Percentiles rank a stretch among this genome's conserved stretches.
Evolutionary conservation across 2,797 vertebrate genomes (phyloP).

Genomic region (Poeciliopsis paucimaculata): DNA sequence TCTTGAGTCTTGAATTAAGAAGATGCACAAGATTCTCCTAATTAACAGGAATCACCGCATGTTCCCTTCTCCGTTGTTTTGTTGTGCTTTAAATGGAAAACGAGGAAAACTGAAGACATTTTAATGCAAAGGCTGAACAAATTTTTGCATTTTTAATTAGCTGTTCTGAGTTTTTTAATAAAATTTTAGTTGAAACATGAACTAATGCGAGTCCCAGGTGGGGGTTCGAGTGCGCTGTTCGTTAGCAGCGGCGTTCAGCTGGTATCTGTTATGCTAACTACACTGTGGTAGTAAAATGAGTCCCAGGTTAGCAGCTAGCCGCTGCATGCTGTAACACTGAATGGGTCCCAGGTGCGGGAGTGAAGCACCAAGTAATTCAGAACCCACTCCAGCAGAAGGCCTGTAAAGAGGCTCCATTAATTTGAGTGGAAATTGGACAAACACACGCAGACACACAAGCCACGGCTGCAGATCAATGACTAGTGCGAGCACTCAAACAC

Average conservation of each 20-base stretch:
- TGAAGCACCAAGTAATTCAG: slow-evolving; percentile 82
- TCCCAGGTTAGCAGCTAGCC: slow-evolving; percentile 71
- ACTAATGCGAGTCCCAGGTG: slow-evolving; percentile 21
- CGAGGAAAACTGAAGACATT: not conserved
- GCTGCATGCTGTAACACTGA: slow-evolving; percentile 55
- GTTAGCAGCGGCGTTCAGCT: slow-evolving; percentile 29
- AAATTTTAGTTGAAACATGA: not conserved
- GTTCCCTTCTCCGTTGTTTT: not conserved
- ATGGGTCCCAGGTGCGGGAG: slow-evolving; percentile 78
- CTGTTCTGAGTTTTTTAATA: not conserved
- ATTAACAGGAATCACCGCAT: not conserved
- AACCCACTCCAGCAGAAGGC: slow-evolving; percentile 79
- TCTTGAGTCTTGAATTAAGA: not conserved
- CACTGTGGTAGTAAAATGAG: slow-evolving; percentile 63
- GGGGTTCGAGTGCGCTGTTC: slow-evolving; percentile 24
- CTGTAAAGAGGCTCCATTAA: slow-evolving; percentile 81
- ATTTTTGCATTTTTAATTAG: not conserved
- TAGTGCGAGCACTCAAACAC: slow-evolving; percentile 52
- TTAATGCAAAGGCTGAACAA: not conserved
- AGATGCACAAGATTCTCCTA: not conserved
- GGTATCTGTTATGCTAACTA: slow-evolving; percentile 66
- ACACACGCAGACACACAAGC: slow-evolving; percentile 55
- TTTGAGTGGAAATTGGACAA: slow-evolving; percentile 79
- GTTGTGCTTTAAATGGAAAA: not conserved
- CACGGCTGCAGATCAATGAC: slow-evolving; percentile 61